Evolutionary conservation across 2,113 vertebrate species (phyloP).

Genomic region (Todiramphus chloris): DNA sequence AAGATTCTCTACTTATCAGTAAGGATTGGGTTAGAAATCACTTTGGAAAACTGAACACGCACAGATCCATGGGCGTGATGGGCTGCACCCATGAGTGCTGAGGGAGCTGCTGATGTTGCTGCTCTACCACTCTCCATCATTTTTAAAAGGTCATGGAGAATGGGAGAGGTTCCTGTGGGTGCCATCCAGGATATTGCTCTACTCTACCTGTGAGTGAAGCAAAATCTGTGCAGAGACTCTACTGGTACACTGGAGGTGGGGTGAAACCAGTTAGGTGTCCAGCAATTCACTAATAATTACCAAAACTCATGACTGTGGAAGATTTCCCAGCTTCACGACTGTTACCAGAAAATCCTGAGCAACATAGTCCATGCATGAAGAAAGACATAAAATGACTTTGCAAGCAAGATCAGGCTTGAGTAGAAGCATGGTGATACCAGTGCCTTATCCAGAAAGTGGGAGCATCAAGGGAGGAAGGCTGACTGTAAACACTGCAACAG

Average conservation of each 20-base stretch:
- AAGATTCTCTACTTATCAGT: too few relatives aligned
- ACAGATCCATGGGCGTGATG: too few relatives aligned
- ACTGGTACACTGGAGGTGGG: background rate
- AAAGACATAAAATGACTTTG: background rate
- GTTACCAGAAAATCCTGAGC: background rate
- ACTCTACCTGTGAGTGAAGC: background rate
- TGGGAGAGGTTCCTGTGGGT: too few relatives aligned
- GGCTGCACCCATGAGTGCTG: too few relatives aligned
- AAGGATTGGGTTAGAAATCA: too few relatives aligned
- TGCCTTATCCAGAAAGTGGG: background rate
- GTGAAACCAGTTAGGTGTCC: background rate
- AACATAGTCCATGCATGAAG: background rate
- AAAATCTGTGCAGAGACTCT: background rate
- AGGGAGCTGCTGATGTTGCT: too few relatives aligned
- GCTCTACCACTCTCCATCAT: too few relatives aligned
- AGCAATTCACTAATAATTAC: background rate
- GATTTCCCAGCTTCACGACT: background rate
- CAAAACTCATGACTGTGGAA: background rate
- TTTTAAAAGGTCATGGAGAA: too few relatives aligned
- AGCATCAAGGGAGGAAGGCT: background rate
- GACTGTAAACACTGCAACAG: background rate
- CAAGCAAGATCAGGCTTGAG: background rate
- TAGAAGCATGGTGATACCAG: background rate
- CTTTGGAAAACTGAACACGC: too few relatives aligned
- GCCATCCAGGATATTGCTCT: background rate